Percentiles rank a stretch among this genome's conserved stretches.
phyloP scores from a whole-genome alignment of 30 jellyfish, hydroid and myxozoan genomes.

The Mastigias papua region DNA sequence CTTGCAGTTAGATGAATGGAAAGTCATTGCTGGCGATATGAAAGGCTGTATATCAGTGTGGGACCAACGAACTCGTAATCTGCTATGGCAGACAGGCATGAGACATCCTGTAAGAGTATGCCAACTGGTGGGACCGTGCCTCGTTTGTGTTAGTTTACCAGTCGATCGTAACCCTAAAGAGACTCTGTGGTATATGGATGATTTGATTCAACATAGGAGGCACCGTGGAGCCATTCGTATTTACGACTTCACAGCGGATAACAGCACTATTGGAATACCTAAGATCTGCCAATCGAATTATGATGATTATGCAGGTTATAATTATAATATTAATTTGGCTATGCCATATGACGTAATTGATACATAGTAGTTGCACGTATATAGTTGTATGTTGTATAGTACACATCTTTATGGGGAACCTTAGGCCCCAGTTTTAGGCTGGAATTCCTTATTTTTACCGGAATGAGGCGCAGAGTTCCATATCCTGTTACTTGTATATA shows the following conservation, averaged over 20 bases:
- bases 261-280: slow-evolving; percentile 46
- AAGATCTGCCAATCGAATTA: slow-evolving; percentile 77
- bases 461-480: no score
- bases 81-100: slow-evolving; percentile 67
- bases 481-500: no score
- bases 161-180: slow-evolving; percentile 64
- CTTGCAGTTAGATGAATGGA: slow-evolving; percentile 80
- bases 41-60: slow-evolving; percentile 78
- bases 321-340: slow-evolving; percentile 65
- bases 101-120: slow-evolving; percentile 81
- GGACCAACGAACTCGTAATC: slow-evolving; percentile 64
- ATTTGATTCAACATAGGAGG: slow-evolving; percentile 77
- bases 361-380: neutral
- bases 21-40: slow-evolving; percentile 73
- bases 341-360: slow-evolving; percentile 71
- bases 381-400: no score
- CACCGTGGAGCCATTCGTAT: slow-evolving; percentile 85
- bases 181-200: slow-evolving; percentile 82
- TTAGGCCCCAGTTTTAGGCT: neutral
- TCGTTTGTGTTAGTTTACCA: slow-evolving; percentile 69
- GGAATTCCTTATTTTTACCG: no score
- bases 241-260: slow-evolving; percentile 59
- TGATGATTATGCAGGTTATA: slow-evolving; percentile 75
- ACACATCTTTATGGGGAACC: neutral
- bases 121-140: slow-evolving; percentile 48